Evolutionary conservation across 2,113 vertebrate genomes (phyloP), one percentile per base, ranked within the genome.

Genomic region (Heterocephalus glaber): DNA sequence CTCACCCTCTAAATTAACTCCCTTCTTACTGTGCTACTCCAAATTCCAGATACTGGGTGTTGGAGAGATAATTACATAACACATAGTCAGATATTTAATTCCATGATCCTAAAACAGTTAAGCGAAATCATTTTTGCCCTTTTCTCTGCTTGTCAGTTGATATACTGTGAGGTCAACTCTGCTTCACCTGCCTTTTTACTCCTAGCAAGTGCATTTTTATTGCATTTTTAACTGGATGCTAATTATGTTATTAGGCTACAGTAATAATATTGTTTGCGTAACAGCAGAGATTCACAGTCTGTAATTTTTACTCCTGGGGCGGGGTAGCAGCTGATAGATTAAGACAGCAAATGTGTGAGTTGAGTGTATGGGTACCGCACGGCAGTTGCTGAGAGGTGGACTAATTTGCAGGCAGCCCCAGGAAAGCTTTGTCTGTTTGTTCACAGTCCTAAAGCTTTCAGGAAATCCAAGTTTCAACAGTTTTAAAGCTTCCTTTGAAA

Each of bases 401-500:
- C 61, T 35, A 56, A 44, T 86, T 44, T 41, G 35, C 80, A 86
- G 72, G 49, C 47, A 54, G 7, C 65, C 74, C 77, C 58, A 56
- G 79, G 61, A 79, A 92, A 95, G 87, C 82, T 92, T 70, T 84
- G 17, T 89, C 80, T 94, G 30, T 79, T 96, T 24, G 11, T 22
- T 92, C 80, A 38, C 19, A 94, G 56, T 90, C 87, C 63, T 44
- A 10, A 93, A 82, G 54, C 72, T 93, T 96, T 81, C 60, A 80
- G 54, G 81, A 96, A 95, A 94, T 95, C 76, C 92, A 92, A 12
- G 49, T 72, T 90, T 96, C 81, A 90, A 95, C 35, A 92, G 58
- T 86, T 96, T 95, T 91, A 96, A 96, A 97, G 20, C 81, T 49
- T 92, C 44, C 90, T 52, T 90, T 96, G 85, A 96, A 96, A 89